Conservation (phyloP, 2,888 invertebrate species). For the Frankliniella fusca region DNA sequence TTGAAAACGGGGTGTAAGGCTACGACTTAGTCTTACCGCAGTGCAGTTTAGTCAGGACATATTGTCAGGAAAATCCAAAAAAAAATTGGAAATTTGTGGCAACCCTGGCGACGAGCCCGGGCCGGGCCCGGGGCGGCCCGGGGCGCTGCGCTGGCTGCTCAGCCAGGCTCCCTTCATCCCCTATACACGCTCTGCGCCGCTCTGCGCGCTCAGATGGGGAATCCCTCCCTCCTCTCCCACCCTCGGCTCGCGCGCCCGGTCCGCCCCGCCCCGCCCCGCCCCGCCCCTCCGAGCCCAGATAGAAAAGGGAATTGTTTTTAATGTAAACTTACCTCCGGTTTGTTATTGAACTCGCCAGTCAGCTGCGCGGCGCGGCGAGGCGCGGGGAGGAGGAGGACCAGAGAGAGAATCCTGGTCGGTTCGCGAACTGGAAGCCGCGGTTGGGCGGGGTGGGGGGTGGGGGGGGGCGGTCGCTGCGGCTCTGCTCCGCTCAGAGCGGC, state of each 20-base stretch:
- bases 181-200: too few relatives aligned
- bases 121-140: too few relatives aligned
- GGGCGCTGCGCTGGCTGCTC: too few relatives aligned
- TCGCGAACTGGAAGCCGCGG: too few relatives aligned
- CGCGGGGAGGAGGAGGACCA: not conserved
- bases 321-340: conserved; percentile 25
- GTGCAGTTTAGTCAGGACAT: too few relatives aligned
- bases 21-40: too few relatives aligned
- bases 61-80: too few relatives aligned
- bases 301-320: conserved; percentile 25
- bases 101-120: too few relatives aligned
- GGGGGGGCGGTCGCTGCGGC: not conserved
- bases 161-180: too few relatives aligned
- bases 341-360: conserved; percentile 22
- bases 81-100: too few relatives aligned
- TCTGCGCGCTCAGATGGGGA: too few relatives aligned
- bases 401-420: not conserved
- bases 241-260: not conserved
- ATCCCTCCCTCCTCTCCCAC: not conserved
- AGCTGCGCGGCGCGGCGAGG: not conserved
- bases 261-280: not conserved
- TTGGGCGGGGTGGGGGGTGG: not conserved
- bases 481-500: not conserved
- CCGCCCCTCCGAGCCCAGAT: not conserved
- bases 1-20: too few relatives aligned